Percentiles rank a stretch among this genome's conserved stretches.
Evolutionary conservation across 1,140 invertebrate species (phyloP).

Genomic region (Brachionus calyciflorus): DNA sequence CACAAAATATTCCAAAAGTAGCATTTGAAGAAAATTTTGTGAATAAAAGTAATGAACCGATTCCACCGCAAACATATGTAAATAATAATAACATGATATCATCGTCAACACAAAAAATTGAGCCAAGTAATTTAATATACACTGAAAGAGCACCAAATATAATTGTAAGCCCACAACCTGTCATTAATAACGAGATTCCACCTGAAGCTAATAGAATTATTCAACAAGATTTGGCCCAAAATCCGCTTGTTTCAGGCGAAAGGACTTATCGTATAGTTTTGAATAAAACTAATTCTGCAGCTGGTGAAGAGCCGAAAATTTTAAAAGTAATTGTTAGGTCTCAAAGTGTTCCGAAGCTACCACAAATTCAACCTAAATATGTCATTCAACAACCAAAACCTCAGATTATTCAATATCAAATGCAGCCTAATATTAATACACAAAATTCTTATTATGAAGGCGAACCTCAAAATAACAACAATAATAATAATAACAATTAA

Average conservation of each 20-base stretch:
- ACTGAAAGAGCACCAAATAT: neutral
- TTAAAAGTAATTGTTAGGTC: neutral
- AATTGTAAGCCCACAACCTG: neutral
- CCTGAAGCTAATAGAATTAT: conserved; percentile 22
- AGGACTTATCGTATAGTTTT: conserved; percentile 37
- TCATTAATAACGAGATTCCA: neutral
- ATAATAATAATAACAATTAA: no score
- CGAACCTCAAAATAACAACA: no score
- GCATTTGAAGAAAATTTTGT: neutral
- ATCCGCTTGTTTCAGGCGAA: neutral
- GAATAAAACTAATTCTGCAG: neutral
- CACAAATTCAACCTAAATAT: neutral
- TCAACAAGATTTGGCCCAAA: conserved; percentile 34
- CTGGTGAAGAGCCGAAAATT: neutral
- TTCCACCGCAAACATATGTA: neutral
- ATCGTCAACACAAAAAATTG: neutral
- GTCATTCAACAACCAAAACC: neutral
- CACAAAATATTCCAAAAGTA: neutral
- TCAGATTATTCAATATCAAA: no score
- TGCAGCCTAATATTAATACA: no score
- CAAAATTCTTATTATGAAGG: no score
- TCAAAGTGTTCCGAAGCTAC: neutral
- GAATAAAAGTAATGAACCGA: no score
- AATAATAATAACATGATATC: neutral
- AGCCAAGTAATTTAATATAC: neutral